Base-by-base conservation (phyloP, 2,888 invertebrate species). In the Globia sparganii region DNA sequence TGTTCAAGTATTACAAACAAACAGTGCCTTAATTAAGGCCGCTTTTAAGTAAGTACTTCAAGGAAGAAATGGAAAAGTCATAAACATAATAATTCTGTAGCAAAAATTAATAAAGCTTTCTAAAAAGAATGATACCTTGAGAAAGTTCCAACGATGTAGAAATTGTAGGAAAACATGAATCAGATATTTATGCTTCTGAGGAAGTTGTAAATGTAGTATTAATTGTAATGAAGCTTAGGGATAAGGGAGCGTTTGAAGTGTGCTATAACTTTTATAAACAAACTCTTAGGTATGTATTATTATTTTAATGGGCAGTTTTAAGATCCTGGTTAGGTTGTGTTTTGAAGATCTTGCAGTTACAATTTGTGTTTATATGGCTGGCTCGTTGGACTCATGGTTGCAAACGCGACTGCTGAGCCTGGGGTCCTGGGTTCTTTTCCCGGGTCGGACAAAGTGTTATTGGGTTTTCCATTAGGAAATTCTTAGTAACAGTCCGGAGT, bases 81-180 rank as follows among this genome's bases (percentile, higher is more conserved):
- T 58, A 68, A 68, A 68, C 28, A 58, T 75, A 21, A 75, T 64
- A 46, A 82, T 34, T 79, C 56, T 25, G 9, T 46, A 46, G 59
- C 31, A 58, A 56, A 64, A 18, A 25, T 64, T 34, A 61, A 66
- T 77, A 76, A 67, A 80, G 66, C 43, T 67, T 83, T 83, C 77
- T 40, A 53, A 34, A 77, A 67, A 58, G 40, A 70, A 66, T 64
- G 28, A 75, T 77, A 25, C 28, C 46, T 58, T 58, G 18, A 49
- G 72, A 68, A 72, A 72, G 64, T 72, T 68, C 25, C 28, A 15
- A 37, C 28, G 62, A 59, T 72, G 13, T 78, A 67, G 59, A 66
- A 67, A 40, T 61, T 66, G 37, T 40, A 66, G 79, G 69, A 78
- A 83, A 66, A 2, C 53, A 70, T 79, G 74, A 73, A 81, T 81